phyloP scores from a whole-genome alignment of 2,888 invertebrate genomes.

The Heliconius ismenius region DNA sequence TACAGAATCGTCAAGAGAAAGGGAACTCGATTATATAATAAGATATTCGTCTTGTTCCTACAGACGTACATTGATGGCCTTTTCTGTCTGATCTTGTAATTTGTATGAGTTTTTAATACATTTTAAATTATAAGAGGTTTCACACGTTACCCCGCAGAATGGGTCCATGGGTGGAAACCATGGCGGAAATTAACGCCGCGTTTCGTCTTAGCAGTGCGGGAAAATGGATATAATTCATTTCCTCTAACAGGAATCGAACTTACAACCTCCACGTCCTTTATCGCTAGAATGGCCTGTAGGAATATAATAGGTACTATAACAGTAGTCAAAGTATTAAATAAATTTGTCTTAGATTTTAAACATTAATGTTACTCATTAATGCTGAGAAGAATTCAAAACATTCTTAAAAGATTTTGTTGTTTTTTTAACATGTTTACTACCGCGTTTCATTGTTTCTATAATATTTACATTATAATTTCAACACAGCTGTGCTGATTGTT shows the following conservation, averaged over 20 bases:
- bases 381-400: constrained; percentile 32
- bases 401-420: constrained; percentile 27
- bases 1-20: neutral
- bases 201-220: neutral
- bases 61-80: neutral
- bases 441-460: constrained; percentile 20
- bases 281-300: neutral
- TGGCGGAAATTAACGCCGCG: neutral
- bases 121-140: too few relatives aligned
- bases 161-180: too few relatives aligned
- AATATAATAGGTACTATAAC: neutral
- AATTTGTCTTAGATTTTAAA: neutral
- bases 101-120: too few relatives aligned
- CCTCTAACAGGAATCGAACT: neutral
- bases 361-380: constrained; percentile 2
- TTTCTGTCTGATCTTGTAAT: neutral
- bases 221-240: neutral
- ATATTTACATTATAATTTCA: constrained; percentile 13
- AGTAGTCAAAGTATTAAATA: neutral
- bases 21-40: constrained; percentile 4
- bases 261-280: neutral
- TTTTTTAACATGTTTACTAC: constrained; percentile 27
- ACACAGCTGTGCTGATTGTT: constrained; percentile 10
- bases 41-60: constrained; percentile 5
- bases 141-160: neutral